Base-by-base conservation (phyloP, 1,140 invertebrate genomes). In the Globodera ellingtonae region DNA sequence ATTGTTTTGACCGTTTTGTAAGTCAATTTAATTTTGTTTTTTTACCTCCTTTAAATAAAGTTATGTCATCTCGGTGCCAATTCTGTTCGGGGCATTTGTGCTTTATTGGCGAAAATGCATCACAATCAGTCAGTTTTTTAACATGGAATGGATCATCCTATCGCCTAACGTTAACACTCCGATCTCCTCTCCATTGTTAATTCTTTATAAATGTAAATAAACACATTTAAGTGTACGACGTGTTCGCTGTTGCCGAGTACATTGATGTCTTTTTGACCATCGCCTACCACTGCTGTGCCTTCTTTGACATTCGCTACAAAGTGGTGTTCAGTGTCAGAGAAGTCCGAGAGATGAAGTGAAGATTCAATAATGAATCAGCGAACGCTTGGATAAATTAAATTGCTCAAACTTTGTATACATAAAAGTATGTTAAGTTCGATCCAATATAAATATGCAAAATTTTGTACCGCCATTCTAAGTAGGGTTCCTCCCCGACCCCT, bases 21-120 rank as follows among this genome's bases (percentile, higher is more conserved):
- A 70, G 67, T 35, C 8, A 59, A 15, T 59, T 13, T 10, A 10
- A 59, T 59, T 59, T 15, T 5, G n/a, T 6, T 13, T 59, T 59
- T 0, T 35, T 2, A 35, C 1, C 35, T 35, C 0, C 56, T 47
- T 47, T 1, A 70, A 70, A 35, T 70, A 70, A 70, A 70, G 67
- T 10, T 86, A 88, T 69, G 50, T 86, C 66, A 74, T 86, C 52
- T 88, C 86, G 6, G 70, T 86, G 35, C 85, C 85, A n/a, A 84
- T 86, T 52, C 76, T 86, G 35, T 80, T 86, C 65, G 80, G 80
- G n/a, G 84, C 86, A 46, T 86, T 86, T 71, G 15, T 86, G 13
- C 66, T 86, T 7, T 86, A 86, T 62, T 86, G 85, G 85, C 87
- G 84, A 71, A 82, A 84, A 69, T 86, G 85, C 79, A 86, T 86